Percentiles rank a stretch among this genome's conserved stretches.
These are phyloP conservation scores for Stichopus horrens DNA, from an alignment of 53 echinoderm and acorn worm species.

Conservation along the genomic window DNA sequence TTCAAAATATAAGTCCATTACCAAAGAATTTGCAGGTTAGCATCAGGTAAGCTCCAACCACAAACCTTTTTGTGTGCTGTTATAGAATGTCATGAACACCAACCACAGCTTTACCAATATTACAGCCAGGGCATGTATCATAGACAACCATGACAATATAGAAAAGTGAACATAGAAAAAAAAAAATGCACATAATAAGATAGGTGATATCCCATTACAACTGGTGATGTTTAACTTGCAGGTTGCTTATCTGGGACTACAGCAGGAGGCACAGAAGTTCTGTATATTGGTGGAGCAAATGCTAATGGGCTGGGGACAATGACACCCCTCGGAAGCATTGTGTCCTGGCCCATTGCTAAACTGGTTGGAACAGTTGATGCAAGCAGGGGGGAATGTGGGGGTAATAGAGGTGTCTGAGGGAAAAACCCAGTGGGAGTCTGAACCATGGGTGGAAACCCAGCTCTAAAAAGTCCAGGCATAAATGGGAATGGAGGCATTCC, in stretches of 20 bases:
- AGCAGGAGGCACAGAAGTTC: slow-evolving; percentile 31
- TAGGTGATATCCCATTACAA: too few relatives aligned
- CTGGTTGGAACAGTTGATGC: slow-evolving; percentile 47
- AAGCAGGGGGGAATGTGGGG: slow-evolving; percentile 56
- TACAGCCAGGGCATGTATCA: too few relatives aligned
- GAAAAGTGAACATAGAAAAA: too few relatives aligned
- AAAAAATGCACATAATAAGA: too few relatives aligned
- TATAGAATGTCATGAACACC: too few relatives aligned
- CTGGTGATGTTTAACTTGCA: background rate
- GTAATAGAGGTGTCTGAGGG: slow-evolving; percentile 55
- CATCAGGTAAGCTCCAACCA: too few relatives aligned
- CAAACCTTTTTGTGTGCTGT: too few relatives aligned
- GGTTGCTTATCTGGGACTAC: slow-evolving; percentile 27
- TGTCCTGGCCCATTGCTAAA: slow-evolving; percentile 45
- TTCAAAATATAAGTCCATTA: too few relatives aligned
- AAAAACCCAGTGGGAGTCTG: slow-evolving; percentile 50
- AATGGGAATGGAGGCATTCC: slow-evolving; percentile 45
- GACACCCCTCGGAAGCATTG: slow-evolving; percentile 30
- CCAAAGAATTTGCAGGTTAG: too few relatives aligned
- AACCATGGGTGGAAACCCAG: slow-evolving; percentile 51
- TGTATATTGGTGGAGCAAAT: slow-evolving; percentile 29
- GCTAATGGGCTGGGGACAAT: slow-evolving; percentile 28
- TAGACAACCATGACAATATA: too few relatives aligned
- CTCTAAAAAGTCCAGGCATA: slow-evolving; percentile 25
- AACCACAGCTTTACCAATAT: too few relatives aligned